Evolutionary conservation across 2,888 invertebrate genomes (phyloP).

Genomic region (Drosophila mimica): DNA sequence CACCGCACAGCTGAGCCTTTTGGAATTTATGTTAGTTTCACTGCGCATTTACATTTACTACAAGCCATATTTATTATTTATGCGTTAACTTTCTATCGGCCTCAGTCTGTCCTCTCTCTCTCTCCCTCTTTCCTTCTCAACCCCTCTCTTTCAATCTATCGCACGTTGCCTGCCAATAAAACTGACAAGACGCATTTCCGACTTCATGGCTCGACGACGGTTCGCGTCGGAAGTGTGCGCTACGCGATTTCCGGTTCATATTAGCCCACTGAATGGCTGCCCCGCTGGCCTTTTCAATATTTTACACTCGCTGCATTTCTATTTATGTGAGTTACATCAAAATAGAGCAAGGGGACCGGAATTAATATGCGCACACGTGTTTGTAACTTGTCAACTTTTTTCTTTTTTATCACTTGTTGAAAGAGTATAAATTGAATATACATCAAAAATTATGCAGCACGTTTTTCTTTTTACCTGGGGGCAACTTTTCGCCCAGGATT

Average conservation of each 20-base stretch:
- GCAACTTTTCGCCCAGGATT: constrained; percentile 18
- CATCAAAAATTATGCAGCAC: constrained; percentile 69
- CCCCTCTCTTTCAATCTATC: background rate
- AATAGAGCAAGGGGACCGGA: constrained; percentile 4
- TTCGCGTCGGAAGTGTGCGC: constrained; percentile 42
- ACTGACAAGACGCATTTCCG: constrained; percentile 69
- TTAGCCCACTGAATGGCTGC: constrained; percentile 45
- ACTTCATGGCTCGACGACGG: constrained; percentile 8
- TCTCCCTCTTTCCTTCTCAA: background rate
- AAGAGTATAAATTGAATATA: constrained; percentile 71
- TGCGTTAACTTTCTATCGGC: constrained; percentile 31
- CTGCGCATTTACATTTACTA: constrained; percentile 75
- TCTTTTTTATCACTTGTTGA: constrained; percentile 51
- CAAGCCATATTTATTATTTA: constrained; percentile 76
- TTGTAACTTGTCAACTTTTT: constrained; percentile 25
- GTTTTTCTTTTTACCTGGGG: constrained; percentile 7
- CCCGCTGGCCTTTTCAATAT: constrained; percentile 41
- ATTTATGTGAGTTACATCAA: constrained; percentile 23
- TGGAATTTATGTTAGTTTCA: constrained; percentile 71
- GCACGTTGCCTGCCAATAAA: constrained; percentile 47
- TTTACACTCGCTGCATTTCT: constrained; percentile 56
- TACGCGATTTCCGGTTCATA: constrained; percentile 55
- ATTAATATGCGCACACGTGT: constrained; percentile 57
- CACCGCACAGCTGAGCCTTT: constrained; percentile 62
- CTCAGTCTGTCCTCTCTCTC: constrained; percentile 1